Percentiles rank a stretch among this genome's conserved stretches.
These are phyloP conservation scores for Limnephilus lunatus DNA, from an alignment of 2,888 invertebrate genomes.

Conservation along the genomic window DNA sequence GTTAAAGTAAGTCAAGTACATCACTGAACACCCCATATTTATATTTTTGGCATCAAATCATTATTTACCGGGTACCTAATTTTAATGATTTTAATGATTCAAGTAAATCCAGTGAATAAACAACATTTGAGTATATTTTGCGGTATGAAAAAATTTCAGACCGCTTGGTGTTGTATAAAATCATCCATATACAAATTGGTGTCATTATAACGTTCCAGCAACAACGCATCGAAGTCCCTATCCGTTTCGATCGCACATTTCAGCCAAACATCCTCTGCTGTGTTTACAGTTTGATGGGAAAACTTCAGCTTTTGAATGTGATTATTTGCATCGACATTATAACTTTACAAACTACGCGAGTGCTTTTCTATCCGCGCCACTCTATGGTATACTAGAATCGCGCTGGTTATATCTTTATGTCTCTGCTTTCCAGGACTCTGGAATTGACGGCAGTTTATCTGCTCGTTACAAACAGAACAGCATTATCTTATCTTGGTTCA, in stretches of 20 bases:
- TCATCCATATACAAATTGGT: background rate
- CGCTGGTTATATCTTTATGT: background rate
- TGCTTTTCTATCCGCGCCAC: background rate
- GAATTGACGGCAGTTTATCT: background rate
- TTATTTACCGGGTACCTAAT: too few species aligned
- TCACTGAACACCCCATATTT: too few species aligned
- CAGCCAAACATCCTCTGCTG: background rate
- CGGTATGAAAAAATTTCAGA: too few species aligned
- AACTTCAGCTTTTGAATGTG: constrained; percentile 27
- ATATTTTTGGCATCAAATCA: too few species aligned
- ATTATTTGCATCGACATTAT: constrained; percentile 46
- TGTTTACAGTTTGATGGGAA: constrained; percentile 47
- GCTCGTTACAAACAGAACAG: background rate
- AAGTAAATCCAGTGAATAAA: too few species aligned
- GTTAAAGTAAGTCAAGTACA: too few species aligned
- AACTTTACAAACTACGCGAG: constrained; percentile 11
- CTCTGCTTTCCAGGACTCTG: background rate
- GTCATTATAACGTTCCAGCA: background rate
- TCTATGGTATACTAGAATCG: background rate
- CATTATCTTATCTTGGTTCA: background rate
- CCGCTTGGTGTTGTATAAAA: background rate
- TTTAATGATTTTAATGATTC: too few species aligned
- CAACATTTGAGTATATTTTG: too few species aligned
- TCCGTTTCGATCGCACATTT: background rate
- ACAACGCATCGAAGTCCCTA: background rate